Evolutionary conservation across 2,888 invertebrate genomes (phyloP), one percentile per base, ranked within the genome.

Genomic region (Chymomyza procnemis): DNA sequence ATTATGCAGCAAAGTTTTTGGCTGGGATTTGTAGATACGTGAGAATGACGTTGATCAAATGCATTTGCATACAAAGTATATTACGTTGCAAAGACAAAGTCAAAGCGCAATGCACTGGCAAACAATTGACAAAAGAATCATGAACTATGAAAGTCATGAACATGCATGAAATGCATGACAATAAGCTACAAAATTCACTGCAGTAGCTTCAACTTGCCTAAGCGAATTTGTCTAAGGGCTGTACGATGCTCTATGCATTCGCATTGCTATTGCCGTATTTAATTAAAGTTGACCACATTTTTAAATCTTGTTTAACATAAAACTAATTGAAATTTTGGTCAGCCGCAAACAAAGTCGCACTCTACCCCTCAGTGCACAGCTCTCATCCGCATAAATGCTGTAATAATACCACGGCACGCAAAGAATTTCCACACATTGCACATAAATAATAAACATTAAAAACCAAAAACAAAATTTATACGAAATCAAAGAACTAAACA

Each of bases 341-440:
- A 65, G 63, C 26, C 64, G 30, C 77, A 69, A 73, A 68, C 64
- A 61, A 62, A 55, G 68, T 54, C 66, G 54, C 61, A 41, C 58
- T 22, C 21, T n/a, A n/a, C 22, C 34, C 12, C 34, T 6, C 26
- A 4, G 5, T 8, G 1, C 6, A 26, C 26, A 26, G 26, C 26
- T 5, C 26, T 26, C 26, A 26, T 26, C 26, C 58, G 64, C 22
- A 61, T 59, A 60, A 60, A 47, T 65, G 60, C 54, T 26, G 52
- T 57, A 48, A 48, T 50, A 59, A 48, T 50, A 64, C 55, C 67
- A 69, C 65, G 71, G 79, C 87, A 83, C 73, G 83, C 82, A 74
- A 83, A 78, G 81, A 76, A 80, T 83, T 85, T 83, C 86, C 87
- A 85, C 79, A 83, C 84, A 71, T 75, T 87, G 87, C 86, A 75